Base-by-base conservation (phyloP, 2,113 vertebrate genomes). In the Pachycephala philippinensis region DNA sequence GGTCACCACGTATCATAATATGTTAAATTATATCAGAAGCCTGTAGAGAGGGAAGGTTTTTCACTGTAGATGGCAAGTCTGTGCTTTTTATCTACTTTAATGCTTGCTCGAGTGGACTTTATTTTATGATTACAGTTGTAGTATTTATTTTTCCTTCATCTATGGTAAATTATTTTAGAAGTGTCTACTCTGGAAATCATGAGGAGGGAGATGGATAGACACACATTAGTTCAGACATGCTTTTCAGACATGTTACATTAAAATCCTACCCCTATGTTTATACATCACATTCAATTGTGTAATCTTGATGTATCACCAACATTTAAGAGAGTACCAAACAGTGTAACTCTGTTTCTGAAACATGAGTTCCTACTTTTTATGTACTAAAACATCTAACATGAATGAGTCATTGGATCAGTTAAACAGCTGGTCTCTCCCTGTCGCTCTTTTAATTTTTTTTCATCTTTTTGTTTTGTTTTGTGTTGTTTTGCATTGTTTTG, bases 281-380 rank as follows among this genome's bases (percentile, higher is more conserved):
- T 49, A 33, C 8, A 40, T 86, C 37, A 23, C 7, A 27, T 57
- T 86, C 33, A 37, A 1, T n/a, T 71, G 12, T 47, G 15, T 57
- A 72, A 80, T 61, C 24, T 33, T 77, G 20, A 80, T 31, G 3
- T 50, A 27, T 5, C 1, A 0, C 3, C 7, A 68, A 3, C 52
- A 76, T 76, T 83, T 24, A 75, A 63, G 18, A 56, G 3, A n/a
- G 11, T 70, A 71, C 15, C 35, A 66, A 90, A 56, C 23, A 50
- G 15, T 63, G 12, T 53, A 61, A 54, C 17, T 82, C 13, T 61
- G 2, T 40, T 89, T 80, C 45, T 92, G 54, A 74, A 53, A 2
- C 27, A 28, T 4, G 4, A 31, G 3, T 56, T 87, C 18, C 7
- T 59, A 33, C 39, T 44, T 75, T 54, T 68, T 82, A 42, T 52